Conservation (phyloP, 1,140 invertebrate species). For the Bombus pyrosoma region DNA sequence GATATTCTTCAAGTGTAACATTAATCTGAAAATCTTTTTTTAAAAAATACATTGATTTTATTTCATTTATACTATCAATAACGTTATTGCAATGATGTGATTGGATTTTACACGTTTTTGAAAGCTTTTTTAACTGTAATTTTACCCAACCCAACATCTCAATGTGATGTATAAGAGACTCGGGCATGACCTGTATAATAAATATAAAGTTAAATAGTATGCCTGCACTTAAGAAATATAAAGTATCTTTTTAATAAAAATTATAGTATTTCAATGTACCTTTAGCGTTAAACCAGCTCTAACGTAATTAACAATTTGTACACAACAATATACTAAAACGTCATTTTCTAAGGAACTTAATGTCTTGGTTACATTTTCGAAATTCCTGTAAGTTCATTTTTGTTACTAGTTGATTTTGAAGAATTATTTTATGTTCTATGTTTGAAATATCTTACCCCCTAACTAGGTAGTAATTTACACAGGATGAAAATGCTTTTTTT, state of each 20-base stretch:
- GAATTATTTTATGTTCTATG: slow-evolving; percentile 24
- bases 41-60: slow-evolving; percentile 66
- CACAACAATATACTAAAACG: slow-evolving; percentile 63
- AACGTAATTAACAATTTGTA: slow-evolving; percentile 67
- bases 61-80: slow-evolving; percentile 55
- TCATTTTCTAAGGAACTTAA: slow-evolving; percentile 68
- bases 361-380: slow-evolving; percentile 67
- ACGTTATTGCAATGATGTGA: slow-evolving; percentile 38
- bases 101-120: slow-evolving; percentile 21
- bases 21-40: slow-evolving; percentile 68
- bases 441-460: slow-evolving; percentile 62
- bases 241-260: background rate
- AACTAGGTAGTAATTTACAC: slow-evolving; percentile 66
- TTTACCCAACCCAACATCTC: slow-evolving; percentile 65
- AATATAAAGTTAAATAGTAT: slow-evolving; percentile 20
- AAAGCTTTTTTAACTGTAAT: slow-evolving; percentile 58
- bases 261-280: slow-evolving; percentile 54
- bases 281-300: slow-evolving; percentile 52
- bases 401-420: slow-evolving; percentile 6
- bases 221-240: background rate
- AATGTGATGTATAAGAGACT: slow-evolving; percentile 53
- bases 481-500: slow-evolving; percentile 63
- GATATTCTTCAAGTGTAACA: slow-evolving; percentile 59
- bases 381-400: slow-evolving; percentile 61
- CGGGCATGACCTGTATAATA: slow-evolving; percentile 50